Percentiles rank a stretch among this genome's conserved stretches.
These are phyloP conservation scores for Acleris sparsana DNA, from an alignment of 2,888 invertebrate species.

Conservation along the genomic window DNA sequence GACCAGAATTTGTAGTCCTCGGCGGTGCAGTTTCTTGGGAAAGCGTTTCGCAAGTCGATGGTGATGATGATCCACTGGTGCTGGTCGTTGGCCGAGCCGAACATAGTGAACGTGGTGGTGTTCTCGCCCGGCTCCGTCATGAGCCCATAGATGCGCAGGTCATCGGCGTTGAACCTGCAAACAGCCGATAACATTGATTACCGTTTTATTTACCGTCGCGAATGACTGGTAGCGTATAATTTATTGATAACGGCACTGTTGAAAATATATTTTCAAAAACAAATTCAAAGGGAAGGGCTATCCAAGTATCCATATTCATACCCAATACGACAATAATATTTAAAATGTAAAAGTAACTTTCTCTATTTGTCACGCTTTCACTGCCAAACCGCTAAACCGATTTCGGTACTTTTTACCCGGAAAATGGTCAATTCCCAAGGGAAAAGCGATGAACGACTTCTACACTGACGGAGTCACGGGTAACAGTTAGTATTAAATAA, in stretches of 20 bases:
- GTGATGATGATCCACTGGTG: conserved; percentile 96
- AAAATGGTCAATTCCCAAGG: too few species aligned
- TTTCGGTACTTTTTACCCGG: too few species aligned
- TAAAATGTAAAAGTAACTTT: too few species aligned
- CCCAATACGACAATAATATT: too few species aligned
- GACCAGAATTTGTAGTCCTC: conserved; percentile 96
- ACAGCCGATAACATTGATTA: conserved; percentile 40
- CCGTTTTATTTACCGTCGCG: conserved; percentile 1
- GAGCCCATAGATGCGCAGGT: conserved; percentile 92
- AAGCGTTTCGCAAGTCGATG: conserved; percentile 82
- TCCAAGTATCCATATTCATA: too few species aligned
- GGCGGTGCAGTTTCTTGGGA: conserved; percentile 84
- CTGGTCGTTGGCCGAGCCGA: conserved; percentile 90
- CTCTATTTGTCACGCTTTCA: too few species aligned
- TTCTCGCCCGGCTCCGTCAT: conserved; percentile 98
- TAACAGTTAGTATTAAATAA: too few species aligned
- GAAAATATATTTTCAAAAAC: background rate
- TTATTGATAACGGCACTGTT: background rate
- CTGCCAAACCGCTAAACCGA: too few species aligned
- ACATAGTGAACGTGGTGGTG: conserved; percentile 95
- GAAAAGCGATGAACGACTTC: too few species aligned
- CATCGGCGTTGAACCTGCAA: conserved; percentile 87
- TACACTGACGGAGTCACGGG: too few species aligned
- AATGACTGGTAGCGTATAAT: background rate
- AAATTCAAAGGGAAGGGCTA: too few species aligned